Base-by-base conservation (phyloP, 2,797 vertebrate species). In the Sibirionetta formosa region DNA sequence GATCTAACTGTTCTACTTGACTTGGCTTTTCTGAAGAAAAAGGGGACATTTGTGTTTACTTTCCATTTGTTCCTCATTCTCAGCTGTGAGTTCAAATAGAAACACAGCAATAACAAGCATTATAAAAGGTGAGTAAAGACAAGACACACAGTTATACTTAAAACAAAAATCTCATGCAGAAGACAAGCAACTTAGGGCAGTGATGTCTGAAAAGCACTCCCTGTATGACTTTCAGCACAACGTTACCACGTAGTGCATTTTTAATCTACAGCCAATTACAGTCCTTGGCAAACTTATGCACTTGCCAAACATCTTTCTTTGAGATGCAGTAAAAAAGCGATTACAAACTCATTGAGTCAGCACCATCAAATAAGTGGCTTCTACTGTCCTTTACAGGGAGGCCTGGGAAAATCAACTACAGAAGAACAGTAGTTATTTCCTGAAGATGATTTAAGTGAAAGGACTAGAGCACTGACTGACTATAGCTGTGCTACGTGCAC, bases 1-100 rank as follows among this genome's bases (percentile, higher is more conserved):
- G 98, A 96, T 99, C 99, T 96, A 99, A 93, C 97, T 99, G 99
- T 93, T 99, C 99, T 79, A 98, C 97, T 17, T 99, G 99, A 94
- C 98, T 98, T 1, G 99, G 99, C 94, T 98, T 98, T 97, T 99
- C 99, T 99, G 96, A 90, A 96, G 95, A 82, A 66, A 95, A 96
- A 93, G 82, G 50, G 63, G 70, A 77, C 26, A 40, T 78, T 15
- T 88, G 60, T 60, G 57, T 64, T 73, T 35, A 93, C 46, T 73
- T 76, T 72, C 76, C 33, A 14, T 4, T 70, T 50, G 10, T 31
- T 78, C 79, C 46, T 78, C 26, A 14, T 51, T 89, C 46, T 87
- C 73, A 63, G 61, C 36, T 61, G 8, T 7, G 10, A 78, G 36
- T 54, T 65, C 57, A 86, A 93, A 36, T 3, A 77, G 75, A 35